phyloP scores from a whole-genome alignment of 1,140 invertebrate species.

The Anthonomus grandis region DNA sequence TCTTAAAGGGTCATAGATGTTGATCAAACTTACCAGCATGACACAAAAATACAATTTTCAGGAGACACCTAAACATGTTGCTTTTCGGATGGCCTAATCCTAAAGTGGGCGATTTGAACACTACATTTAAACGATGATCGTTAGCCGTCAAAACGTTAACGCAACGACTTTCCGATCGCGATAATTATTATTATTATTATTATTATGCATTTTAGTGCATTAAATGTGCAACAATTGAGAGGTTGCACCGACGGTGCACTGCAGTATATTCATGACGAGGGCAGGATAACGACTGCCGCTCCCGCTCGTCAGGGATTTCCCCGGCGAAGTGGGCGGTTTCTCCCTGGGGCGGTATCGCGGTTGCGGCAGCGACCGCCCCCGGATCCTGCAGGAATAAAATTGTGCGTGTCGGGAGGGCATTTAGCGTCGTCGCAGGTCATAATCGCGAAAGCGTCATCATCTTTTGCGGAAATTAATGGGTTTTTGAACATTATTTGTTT shows the following conservation, averaged over 20 bases:
- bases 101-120: conserved; percentile 10
- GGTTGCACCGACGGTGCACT: neutral
- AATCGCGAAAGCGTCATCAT: no score
- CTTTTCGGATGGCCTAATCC: conserved; percentile 7
- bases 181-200: no score
- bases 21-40: conserved; percentile 17
- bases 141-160: neutral
- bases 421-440: conserved; percentile 16
- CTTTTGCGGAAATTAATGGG: conserved; percentile 22
- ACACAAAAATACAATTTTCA: conserved; percentile 5
- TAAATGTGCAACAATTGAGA: neutral
- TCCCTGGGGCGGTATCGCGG: conserved; percentile 15
- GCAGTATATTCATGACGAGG: conserved; percentile 2
- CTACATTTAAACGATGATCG: conserved; percentile 7
- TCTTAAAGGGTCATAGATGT: no score
- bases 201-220: conserved; percentile 2
- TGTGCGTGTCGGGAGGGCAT: conserved; percentile 19
- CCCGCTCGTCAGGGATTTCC: conserved; percentile 10
- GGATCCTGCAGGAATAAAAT: conserved; percentile 25
- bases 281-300: conserved; percentile 21
- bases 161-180: neutral
- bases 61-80: conserved; percentile 13
- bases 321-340: conserved; percentile 21
- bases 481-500: no score
- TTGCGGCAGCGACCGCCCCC: conserved; percentile 16